Percentiles rank a stretch among this genome's conserved stretches.
Conservation (phyloP, 2,797 vertebrate genomes). For the Chaenodraco wilsoni region DNA sequence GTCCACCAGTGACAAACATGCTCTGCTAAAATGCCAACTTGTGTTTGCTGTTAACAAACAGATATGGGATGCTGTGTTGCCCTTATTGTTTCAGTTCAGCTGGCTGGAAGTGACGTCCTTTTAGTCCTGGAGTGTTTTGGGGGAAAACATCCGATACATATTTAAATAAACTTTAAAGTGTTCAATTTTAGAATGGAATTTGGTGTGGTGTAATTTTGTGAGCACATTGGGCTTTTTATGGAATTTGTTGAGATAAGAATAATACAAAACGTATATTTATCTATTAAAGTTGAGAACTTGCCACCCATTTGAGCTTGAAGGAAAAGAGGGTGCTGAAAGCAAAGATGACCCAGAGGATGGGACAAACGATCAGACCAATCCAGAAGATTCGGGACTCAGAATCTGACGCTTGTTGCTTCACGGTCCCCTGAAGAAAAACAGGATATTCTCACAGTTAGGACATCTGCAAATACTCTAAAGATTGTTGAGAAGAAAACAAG, state of each 20-base stretch:
- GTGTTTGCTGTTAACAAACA: too few species aligned
- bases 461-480: constrained; percentile 26
- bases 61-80: too few species aligned
- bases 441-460: constrained; percentile 55
- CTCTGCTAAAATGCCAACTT: too few species aligned
- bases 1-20: too few species aligned
- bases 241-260: not conserved
- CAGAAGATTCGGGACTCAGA: constrained; percentile 95
- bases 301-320: constrained; percentile 95
- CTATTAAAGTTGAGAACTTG: constrained; percentile 74
- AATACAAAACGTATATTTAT: not conserved
- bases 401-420: constrained; percentile 71
- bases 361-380: constrained; percentile 91
- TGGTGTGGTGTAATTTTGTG: too few species aligned
- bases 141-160: too few species aligned
- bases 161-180: too few species aligned
- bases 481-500: constrained; percentile 8
- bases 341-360: constrained; percentile 92
- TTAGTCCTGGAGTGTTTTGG: too few species aligned
- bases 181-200: too few species aligned
- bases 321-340: constrained; percentile 92
- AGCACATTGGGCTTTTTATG: not conserved
- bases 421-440: constrained; percentile 73
- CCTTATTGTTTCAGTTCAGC: too few species aligned
- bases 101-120: too few species aligned